Evolutionary conservation across 1,140 invertebrate species (phyloP).

Genomic region (Drosophila sturtevanti): DNA sequence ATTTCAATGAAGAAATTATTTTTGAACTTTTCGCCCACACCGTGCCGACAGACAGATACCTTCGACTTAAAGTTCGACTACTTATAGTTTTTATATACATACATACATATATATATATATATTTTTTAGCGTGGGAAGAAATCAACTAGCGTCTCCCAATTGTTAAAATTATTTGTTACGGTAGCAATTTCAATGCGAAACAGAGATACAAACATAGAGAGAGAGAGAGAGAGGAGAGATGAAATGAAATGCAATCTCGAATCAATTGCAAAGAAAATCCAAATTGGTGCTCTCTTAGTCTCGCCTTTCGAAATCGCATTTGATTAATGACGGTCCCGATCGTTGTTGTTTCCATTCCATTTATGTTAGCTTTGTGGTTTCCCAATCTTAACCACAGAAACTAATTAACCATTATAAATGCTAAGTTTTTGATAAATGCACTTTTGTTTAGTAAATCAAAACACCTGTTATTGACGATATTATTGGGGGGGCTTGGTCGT

Average conservation of each 20-base stretch:
- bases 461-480: conserved; percentile 56
- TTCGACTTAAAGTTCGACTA: neutral
- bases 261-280: conserved; percentile 28
- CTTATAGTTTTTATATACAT: neutral
- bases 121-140: conserved; percentile 61
- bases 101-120: neutral
- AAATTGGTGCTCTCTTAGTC: neutral
- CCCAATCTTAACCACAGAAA: conserved; percentile 15
- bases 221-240: neutral
- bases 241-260: conserved; percentile 30
- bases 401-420: conserved; percentile 69
- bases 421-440: conserved; percentile 47
- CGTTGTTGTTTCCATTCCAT: conserved; percentile 3
- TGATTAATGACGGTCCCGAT: conserved; percentile 44
- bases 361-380: neutral
- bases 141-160: conserved; percentile 11
- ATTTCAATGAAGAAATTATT: conserved; percentile 71
- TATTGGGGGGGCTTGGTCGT: neutral
- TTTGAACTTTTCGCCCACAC: conserved; percentile 69
- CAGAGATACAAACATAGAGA: neutral
- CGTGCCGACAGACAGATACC: neutral
- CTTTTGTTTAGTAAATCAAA: conserved; percentile 29
- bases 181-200: conserved; percentile 18
- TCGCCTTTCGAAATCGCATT: conserved; percentile 49
- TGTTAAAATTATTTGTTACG: conserved; percentile 27